Evolutionary conservation across 2,797 vertebrate genomes (phyloP), one percentile per base, ranked within the genome.

Genomic region (Propithecus perrieri): DNA sequence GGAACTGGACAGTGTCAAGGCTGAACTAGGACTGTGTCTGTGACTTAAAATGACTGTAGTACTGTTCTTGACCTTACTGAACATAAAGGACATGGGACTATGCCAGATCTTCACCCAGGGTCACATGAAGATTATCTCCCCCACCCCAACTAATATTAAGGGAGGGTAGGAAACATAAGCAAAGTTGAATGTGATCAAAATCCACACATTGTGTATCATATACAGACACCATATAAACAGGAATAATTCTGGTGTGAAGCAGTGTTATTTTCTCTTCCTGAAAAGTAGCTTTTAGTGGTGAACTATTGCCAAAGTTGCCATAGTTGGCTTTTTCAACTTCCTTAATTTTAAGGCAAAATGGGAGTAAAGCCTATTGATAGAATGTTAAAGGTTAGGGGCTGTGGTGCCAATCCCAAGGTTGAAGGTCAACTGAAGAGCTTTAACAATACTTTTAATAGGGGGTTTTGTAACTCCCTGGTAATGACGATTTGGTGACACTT

Each of bases 261-360:
- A 57, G 13, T 61, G 15, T 89, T 87, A 72, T 72, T 92, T 93
- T 76, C 53, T 95, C 38, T 86, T 91, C 30, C 65, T 46, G 4
- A 35, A 89, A 94, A 92, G 46, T 15, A 96, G 61, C 33, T 93
- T 93, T 93, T 67, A 87, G 80, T 83, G 89, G 43, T 78, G 69
- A 76, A 48, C 13, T 17, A 26, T 48, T 93, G 43, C n/a, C 30
- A 2, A 43, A 69, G 20, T 57, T 69, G 50, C 1, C 46, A 53
- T 35, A 80, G 41, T 63, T 80, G 26, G 12, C 41, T 90, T 93
- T 95, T 95, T 30, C 33, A 65, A 63, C 22, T 28, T 69, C 14
- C 11, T 93, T 90, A 28, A 72, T 83, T n/a, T 80, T 80, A 91
- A 84, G 38, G 69, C 13, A 90, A 80, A 85, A 57, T 63, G 6